Evolutionary conservation across 53 echinoderm and acorn worm genomes (phyloP).

Genomic region (Hippasteria phrygiana): DNA sequence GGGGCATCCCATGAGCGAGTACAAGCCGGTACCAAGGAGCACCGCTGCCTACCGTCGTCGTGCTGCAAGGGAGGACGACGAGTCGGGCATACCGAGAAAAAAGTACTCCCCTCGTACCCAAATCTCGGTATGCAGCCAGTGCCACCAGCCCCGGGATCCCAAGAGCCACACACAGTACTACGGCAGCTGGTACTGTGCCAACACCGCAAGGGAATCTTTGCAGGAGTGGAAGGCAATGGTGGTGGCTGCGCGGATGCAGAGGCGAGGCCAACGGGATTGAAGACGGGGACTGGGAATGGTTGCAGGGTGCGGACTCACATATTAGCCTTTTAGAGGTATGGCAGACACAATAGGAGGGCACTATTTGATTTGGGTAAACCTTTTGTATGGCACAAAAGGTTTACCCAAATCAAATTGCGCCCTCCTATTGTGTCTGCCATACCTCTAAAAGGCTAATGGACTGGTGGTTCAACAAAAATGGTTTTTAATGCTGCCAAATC

Average conservation of each 20-base stretch:
- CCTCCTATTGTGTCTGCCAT: no score
- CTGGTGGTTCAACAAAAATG: no score
- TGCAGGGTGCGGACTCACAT: no score
- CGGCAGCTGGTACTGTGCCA: slow-evolving; percentile 64
- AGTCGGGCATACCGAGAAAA: slow-evolving; percentile 14
- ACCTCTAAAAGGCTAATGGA: no score
- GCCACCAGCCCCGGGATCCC: background rate
- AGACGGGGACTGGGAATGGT: background rate
- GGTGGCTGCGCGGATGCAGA: background rate
- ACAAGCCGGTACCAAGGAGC: slow-evolving; percentile 31
- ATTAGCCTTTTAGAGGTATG: no score
- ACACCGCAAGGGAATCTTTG: background rate
- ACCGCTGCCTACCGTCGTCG: slow-evolving; percentile 12
- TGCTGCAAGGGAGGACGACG: slow-evolving; percentile 8
- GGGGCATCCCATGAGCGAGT: background rate
- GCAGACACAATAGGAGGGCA: no score
- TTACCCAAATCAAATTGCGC: no score
- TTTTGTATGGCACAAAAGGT: no score
- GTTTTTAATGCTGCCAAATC: no score
- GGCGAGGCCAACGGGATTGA: background rate
- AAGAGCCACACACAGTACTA: slow-evolving; percentile 47
- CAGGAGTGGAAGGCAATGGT: slow-evolving; percentile 46
- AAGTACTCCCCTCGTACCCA: background rate
- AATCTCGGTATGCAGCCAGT: slow-evolving; percentile 35
- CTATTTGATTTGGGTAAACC: no score